Evolutionary conservation across 1,140 invertebrate genomes (phyloP), one percentile per base, ranked within the genome.

Genomic region (Hermetia illucens): DNA sequence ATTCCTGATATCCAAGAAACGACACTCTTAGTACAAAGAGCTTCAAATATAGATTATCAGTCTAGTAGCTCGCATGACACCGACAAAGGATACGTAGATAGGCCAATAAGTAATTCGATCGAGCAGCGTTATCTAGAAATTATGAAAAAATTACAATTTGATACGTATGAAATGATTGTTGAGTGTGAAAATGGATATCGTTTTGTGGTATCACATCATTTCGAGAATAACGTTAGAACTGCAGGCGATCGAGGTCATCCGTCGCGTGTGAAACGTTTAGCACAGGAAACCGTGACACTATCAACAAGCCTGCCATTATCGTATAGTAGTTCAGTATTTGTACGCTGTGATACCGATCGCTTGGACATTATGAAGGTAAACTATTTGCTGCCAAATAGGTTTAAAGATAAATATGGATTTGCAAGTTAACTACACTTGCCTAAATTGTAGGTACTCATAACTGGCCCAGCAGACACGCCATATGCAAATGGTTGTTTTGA

Each of bases 281-380:
- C 92, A 18, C 92, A 96, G 64, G 93, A 97, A 65, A 81, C 90
- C 38, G 89, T 93, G 19, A 95, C 91, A 9, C 70, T 97, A n/a
- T 89, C 87, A 32, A 92, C 88, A 36, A 85, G 85, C 35, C 67
- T 97, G 43, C 92, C 93, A 36, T 71, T 97, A 15, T 93, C 89
- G 16, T 90, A 83, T 49, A 91, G 85, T 56, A 93, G 87, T 53
- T 87, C 85, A 45, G 91, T 97, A 32, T 97, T 96, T 72, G 90
- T 96, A 35, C 74, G 92, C 44, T 93, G 89, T 65, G 92, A 94
- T 66, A 80, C 86, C 37, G 90, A 94, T 58, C 71, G 91, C 46
- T 68, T 95, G 32, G 90, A 95, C 62, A 75, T 95, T 40, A 96
- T 93, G 90, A 96, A 92, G 74, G 86, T 84, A 55, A 5, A 34